These are phyloP conservation scores for Volucella bombylans DNA, from an alignment of 2,888 invertebrate genomes.

Conservation along the genomic window DNA sequence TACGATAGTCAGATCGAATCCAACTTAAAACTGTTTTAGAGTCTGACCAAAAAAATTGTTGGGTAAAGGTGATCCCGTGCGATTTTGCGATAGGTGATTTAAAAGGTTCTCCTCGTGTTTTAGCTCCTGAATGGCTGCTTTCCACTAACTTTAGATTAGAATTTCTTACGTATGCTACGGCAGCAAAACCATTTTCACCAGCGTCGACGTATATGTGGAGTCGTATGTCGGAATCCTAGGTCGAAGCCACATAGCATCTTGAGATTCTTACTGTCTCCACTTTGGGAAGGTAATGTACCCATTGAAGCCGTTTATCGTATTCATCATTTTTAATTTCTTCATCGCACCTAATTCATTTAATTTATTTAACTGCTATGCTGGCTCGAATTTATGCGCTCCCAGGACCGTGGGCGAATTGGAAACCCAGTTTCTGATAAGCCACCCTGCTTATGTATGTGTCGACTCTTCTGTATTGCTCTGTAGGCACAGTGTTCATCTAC, in stretches of 20 bases:
- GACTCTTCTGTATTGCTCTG: conserved; percentile 78
- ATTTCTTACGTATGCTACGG: too few species aligned
- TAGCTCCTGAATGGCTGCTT: conserved; percentile 61
- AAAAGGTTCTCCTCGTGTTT: conserved; percentile 66
- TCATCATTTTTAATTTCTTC: neutral
- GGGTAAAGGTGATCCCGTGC: conserved; percentile 26
- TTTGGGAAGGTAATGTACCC: too few species aligned
- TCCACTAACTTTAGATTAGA: conserved; percentile 55
- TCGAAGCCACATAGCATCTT: conserved; percentile 4
- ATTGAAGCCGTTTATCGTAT: neutral
- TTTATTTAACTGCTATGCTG: too few species aligned
- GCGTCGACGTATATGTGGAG: too few species aligned
- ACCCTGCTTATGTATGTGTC: conserved; percentile 75
- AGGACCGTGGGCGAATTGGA: too few species aligned
- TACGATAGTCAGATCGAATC: conserved; percentile 69
- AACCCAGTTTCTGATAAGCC: too few species aligned
- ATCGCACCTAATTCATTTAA: neutral
- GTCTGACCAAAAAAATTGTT: conserved; percentile 72
- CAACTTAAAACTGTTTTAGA: conserved; percentile 74
- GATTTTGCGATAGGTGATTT: conserved; percentile 33
- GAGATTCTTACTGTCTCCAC: neutral
- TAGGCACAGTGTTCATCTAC: too few species aligned
- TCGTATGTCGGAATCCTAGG: too few species aligned
- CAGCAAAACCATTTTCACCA: too few species aligned
- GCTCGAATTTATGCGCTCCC: too few species aligned